A percentile compares a stretch with the other conserved stretches of the same genome.
Evolutionary conservation across 1,140 invertebrate genomes (phyloP).

Genomic region (Aphidius ervi): DNA sequence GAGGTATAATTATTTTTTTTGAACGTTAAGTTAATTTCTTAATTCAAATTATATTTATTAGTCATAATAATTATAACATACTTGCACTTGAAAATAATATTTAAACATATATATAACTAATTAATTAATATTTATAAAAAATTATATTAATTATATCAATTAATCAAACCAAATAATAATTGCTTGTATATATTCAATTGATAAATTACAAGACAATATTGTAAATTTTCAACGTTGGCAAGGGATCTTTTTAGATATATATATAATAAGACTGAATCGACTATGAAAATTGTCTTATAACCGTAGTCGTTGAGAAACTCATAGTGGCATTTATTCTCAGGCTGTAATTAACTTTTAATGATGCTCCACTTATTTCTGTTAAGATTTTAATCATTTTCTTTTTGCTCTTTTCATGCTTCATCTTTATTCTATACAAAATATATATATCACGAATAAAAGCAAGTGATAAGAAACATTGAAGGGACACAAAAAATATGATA

Average conservation of each 20-base stretch:
- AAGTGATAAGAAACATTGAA: constrained; percentile 5
- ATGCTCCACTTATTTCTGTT: constrained; percentile 27
- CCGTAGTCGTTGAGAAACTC: constrained; percentile 32
- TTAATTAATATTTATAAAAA: too few relatives aligned
- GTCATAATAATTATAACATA: too few relatives aligned
- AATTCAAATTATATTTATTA: too few relatives aligned
- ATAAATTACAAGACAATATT: too few relatives aligned
- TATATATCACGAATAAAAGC: neutral
- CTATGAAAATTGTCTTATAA: constrained; percentile 42
- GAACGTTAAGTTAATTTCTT: too few relatives aligned
- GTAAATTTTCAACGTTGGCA: neutral
- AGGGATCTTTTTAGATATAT: constrained; percentile 18
- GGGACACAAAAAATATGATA: too few relatives aligned
- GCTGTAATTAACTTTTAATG: constrained; percentile 43
- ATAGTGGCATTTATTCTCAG: constrained; percentile 23
- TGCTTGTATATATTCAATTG: too few relatives aligned
- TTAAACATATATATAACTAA: too few relatives aligned
- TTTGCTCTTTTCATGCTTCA: constrained; percentile 1
- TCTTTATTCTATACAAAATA: constrained; percentile 1
- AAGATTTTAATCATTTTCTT: constrained; percentile 9
- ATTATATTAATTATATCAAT: too few relatives aligned
- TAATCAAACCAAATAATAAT: too few relatives aligned
- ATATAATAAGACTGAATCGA: constrained; percentile 27
- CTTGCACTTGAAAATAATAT: too few relatives aligned
- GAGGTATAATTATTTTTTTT: too few relatives aligned